Conservation (phyloP, 2,888 invertebrate species). For the Asteroscopus sphinx region DNA sequence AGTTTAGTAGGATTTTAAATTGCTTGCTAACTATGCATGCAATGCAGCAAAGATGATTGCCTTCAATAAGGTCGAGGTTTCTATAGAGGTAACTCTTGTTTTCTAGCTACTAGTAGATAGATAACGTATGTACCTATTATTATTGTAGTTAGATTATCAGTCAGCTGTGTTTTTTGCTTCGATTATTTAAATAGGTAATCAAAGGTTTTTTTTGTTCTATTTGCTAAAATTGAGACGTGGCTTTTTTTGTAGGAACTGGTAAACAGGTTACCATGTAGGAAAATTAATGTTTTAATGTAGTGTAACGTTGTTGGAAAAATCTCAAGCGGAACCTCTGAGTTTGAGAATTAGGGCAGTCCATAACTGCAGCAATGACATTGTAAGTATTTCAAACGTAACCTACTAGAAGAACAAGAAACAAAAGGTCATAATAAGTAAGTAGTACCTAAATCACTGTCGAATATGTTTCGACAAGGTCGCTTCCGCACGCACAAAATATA, state of each 20-base stretch:
- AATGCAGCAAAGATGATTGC: conserved; percentile 33
- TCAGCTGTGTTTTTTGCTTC: no score
- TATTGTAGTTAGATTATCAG: no score
- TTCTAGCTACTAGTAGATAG: not conserved
- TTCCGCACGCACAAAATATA: conserved; percentile 43
- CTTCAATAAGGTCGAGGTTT: conserved; percentile 41
- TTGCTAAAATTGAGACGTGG: no score
- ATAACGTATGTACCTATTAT: not conserved
- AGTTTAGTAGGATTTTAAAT: not conserved
- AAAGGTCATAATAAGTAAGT: conserved; percentile 26
- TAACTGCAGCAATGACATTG: not conserved
- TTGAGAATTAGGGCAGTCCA: no score
- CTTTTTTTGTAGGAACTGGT: no score
- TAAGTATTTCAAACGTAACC: not conserved
- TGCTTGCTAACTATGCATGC: not conserved
- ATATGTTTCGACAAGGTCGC: conserved; percentile 27
- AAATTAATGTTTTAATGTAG: no score
- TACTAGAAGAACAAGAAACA: conserved; percentile 16
- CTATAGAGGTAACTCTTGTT: conserved; percentile 9
- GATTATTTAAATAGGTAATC: no score
- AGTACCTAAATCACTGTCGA: conserved; percentile 33
- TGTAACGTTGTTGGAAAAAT: no score
- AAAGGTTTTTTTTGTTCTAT: no score
- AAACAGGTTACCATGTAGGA: no score
- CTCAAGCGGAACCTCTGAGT: no score